Base-by-base conservation (phyloP, 2,113 vertebrate species). In the Lethenteron camtschaticum region DNA sequence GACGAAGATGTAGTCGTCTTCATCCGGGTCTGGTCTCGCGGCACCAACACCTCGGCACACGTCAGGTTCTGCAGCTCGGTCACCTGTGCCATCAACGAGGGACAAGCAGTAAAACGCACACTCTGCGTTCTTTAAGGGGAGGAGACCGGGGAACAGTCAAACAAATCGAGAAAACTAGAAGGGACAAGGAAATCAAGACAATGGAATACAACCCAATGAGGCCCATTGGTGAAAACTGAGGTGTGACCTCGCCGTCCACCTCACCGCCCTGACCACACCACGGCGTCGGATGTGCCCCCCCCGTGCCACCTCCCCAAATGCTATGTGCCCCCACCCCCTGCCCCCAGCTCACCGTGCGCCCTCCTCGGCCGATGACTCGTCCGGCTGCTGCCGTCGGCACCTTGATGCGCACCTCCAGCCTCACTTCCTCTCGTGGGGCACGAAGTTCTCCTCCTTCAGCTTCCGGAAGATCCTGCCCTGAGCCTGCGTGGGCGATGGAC, bases 391-490 rank as follows among this genome's bases (percentile, higher is more conserved):
- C 63, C n/a, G 63, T 24, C 24, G 63, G 63, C n/a, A 66, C 24
- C n/a, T 66, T 24, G 24, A 66, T 66, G 24, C 63, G n/a, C n/a
- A 66, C 63, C 24, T 66, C n/a, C n/a, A 66, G 63, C n/a, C 24
- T 66, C 63, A 66, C 63, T 66, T 66, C 63, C 24, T 66, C 63
- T 16, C 63, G 63, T 66, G 63, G 63, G 24, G 63, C n/a, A 66
- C n/a, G 10, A 66, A 66, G 63, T 24, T 66, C 63, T 66, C 63
- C 24, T 66, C 63, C 24, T 66, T 66, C 63, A 66, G n/a, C 63
- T 66, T 66, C 63, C 63, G n/a, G 63, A 66, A 66, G 24, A 66
- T 66, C n/a, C n/a, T 66, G 63, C 63, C 63, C 24, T 66, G 63
- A 20, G 63, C 63, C 63, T 66, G 63, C 24, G 9, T 10, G 2